Conservation (phyloP, 2,888 invertebrate genomes). For the Linyphia triangularis region DNA sequence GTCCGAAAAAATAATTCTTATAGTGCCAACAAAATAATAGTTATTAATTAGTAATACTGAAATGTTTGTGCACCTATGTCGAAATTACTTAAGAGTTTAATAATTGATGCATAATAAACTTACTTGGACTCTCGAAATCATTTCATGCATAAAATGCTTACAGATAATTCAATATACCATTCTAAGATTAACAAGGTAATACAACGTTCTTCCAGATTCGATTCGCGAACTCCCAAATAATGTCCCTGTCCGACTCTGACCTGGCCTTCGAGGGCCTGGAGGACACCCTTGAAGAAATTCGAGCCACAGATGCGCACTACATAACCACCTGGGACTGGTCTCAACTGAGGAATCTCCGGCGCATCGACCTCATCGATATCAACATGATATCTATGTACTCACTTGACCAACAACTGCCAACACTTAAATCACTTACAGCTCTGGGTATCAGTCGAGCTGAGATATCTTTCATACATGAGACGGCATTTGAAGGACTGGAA, state of each 20-base stretch:
- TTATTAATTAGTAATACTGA: too few species aligned
- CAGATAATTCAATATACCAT: too few species aligned
- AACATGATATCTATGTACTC: constrained; percentile 32
- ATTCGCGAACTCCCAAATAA: constrained; percentile 39
- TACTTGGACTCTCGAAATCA: too few species aligned
- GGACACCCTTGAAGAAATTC: constrained; percentile 34
- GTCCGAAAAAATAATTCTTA: too few species aligned
- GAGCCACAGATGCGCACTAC: constrained; percentile 36
- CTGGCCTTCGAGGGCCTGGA: constrained; percentile 60
- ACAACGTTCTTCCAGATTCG: constrained; percentile 61
- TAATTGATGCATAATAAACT: too few species aligned
- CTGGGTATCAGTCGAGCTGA: constrained; percentile 49
- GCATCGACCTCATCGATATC: constrained; percentile 32
- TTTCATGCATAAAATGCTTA: too few species aligned
- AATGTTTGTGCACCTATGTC: too few species aligned
- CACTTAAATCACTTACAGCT: not conserved
- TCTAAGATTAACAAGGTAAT: too few species aligned
- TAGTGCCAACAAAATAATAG: too few species aligned
- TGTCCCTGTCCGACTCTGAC: constrained; percentile 58
- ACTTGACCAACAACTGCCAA: constrained; percentile 21
- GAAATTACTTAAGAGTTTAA: too few species aligned
- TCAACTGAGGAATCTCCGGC: constrained; percentile 13
- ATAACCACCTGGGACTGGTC: constrained; percentile 54
- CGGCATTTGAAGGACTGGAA: constrained; percentile 22
- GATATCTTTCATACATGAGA: constrained; percentile 39